Evolutionary conservation across 2,797 vertebrate genomes (phyloP).

Genomic region (Tapirus indicus): DNA sequence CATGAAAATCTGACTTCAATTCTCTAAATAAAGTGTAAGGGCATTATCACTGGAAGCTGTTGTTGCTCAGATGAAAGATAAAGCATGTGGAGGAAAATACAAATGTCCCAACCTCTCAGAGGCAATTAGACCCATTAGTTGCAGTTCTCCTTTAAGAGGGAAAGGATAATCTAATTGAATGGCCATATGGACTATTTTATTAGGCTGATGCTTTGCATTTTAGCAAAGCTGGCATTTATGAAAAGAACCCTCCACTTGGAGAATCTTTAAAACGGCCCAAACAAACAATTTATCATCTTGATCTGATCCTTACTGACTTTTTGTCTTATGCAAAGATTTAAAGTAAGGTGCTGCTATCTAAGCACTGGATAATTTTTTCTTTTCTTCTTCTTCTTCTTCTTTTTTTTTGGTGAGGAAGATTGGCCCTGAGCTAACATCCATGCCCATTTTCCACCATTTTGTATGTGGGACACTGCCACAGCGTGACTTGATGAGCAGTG

Average conservation of each 20-base stretch:
- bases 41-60: conserved; percentile 81
- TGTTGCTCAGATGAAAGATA: conserved; percentile 80
- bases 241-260: conserved; percentile 67
- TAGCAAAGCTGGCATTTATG: conserved; percentile 73
- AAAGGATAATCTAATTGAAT: conserved; percentile 79
- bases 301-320: conserved; percentile 55
- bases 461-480: too few relatives aligned
- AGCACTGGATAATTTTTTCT: conserved; percentile 37
- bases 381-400: too few relatives aligned
- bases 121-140: conserved; percentile 84
- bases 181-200: conserved; percentile 73
- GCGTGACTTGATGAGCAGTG: too few relatives aligned
- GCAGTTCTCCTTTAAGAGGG: conserved; percentile 77
- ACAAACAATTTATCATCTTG: conserved; percentile 69
- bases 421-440: too few relatives aligned
- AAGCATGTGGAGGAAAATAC: conserved; percentile 54
- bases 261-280: conserved; percentile 64
- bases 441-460: too few relatives aligned
- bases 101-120: conserved; percentile 78
- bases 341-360: conserved; percentile 69
- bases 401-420: too few relatives aligned
- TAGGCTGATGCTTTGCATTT: conserved; percentile 75
- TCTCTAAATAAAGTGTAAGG: conserved; percentile 80
- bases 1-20: conserved; percentile 75
- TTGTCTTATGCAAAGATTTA: conserved; percentile 75